These are phyloP conservation scores for Eristalis arbustorum DNA, from an alignment of 2,888 invertebrate genomes.

Conservation along the genomic window DNA sequence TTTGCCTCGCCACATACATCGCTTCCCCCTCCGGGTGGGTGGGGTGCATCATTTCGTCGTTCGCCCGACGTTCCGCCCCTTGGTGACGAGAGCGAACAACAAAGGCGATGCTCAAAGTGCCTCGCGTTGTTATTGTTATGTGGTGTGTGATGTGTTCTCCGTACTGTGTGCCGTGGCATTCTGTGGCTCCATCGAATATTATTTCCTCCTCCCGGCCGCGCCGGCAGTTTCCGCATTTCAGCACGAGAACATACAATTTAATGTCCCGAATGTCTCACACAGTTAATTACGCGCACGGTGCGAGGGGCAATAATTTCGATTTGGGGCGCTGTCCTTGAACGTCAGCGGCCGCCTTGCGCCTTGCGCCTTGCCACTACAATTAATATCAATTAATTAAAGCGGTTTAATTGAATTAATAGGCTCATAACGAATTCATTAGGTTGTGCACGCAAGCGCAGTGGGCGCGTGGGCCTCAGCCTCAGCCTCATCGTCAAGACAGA, in stretches of 20 bases:
- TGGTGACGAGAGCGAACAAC: slow-evolving; percentile 10
- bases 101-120: slow-evolving; percentile 48
- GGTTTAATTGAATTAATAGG: slow-evolving; percentile 70
- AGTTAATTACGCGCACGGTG: slow-evolving; percentile 58
- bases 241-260: slow-evolving; percentile 29
- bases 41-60: slow-evolving; percentile 18
- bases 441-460: slow-evolving; percentile 26
- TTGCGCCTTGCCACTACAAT: slow-evolving; percentile 42
- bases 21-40: slow-evolving; percentile 27
- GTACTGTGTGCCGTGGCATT: not conserved
- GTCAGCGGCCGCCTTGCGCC: slow-evolving; percentile 8
- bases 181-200: not conserved
- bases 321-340: slow-evolving; percentile 58
- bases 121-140: slow-evolving; percentile 56
- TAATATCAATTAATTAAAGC: slow-evolving; percentile 71
- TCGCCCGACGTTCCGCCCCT: not conserved
- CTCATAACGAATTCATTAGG: slow-evolving; percentile 70
- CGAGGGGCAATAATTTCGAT: slow-evolving; percentile 59
- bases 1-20: slow-evolving; percentile 36
- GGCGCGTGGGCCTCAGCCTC: not conserved
- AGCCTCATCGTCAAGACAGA: slow-evolving; percentile 50
- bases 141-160: not conserved
- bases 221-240: not conserved
- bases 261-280: slow-evolving; percentile 63
- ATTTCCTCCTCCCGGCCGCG: not conserved